Base-by-base conservation (phyloP, 2,888 invertebrate species). In the Ischnus inquisitorius region DNA sequence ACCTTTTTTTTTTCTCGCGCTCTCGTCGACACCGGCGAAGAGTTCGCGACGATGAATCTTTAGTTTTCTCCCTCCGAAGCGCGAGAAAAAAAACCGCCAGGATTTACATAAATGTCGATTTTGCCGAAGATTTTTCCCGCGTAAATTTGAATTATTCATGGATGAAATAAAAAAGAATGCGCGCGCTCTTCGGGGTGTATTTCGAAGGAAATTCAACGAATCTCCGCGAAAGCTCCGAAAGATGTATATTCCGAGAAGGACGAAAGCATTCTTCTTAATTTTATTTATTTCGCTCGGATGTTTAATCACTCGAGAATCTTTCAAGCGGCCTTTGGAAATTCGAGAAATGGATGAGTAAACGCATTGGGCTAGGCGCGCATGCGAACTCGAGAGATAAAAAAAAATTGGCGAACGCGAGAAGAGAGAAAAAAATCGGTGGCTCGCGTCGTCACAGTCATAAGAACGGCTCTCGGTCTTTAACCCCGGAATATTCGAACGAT, bases 401-500 rank as follows among this genome's bases (percentile, higher is more conserved):
- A 83, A 85, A 88, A 84, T 84, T 82, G 87, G 84, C 88, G 85
- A 88, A 87, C 88, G 86, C 79, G 86, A 87, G 84, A 54, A 51
- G 78, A 51, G 64, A 69, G 48, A 60, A 65, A 69, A 57, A 83
- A 79, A 83, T 69, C 75, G 68, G 69, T 69, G 64, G 46, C 34
- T 69, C 10, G 74, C 82, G 41, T 82, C 84, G 79, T 77, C 85
- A 86, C 86, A 87, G 85, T 89, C 89, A 88, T 90, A 89, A 90
- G 89, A 89, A 84, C 80, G 60, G 84, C 86, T 85, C 85, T 84
- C 89, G 90, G 89, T 90, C 89, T 90, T 90, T 89, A 89, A 90
- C 89, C 89, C 89, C 86, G 74, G 86, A 82, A 79, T 80, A 85
- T 84, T 82, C 83, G 74, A 83, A 84, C 60, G 51, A n/a, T 57